phyloP scores from a whole-genome alignment of 1,140 invertebrate species.

The Melipona quadrifasciata region DNA sequence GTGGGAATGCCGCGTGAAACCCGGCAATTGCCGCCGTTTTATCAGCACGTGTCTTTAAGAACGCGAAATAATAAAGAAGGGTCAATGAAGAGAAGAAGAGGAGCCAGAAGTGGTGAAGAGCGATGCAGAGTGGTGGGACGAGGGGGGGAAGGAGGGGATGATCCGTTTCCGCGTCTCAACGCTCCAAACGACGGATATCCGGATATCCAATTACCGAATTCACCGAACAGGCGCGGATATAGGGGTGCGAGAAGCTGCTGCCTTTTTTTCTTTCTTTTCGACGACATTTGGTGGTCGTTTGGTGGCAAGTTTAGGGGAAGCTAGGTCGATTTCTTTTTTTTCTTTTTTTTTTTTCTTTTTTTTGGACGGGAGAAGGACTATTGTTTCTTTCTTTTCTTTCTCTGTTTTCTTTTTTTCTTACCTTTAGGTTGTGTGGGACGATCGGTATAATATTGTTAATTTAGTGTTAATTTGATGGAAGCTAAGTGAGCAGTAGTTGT shows the following conservation, averaged over 20 bases:
- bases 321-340: neutral
- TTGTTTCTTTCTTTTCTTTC: neutral
- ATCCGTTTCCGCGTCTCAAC: conserved; percentile 42
- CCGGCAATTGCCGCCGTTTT: conserved; percentile 63
- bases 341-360: neutral
- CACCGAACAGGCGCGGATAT: neutral
- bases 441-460: no score
- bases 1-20: conserved; percentile 63
- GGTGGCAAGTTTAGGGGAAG: neutral
- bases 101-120: no score
- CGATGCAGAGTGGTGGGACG: no score
- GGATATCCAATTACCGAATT: conserved; percentile 54
- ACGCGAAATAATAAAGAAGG: conserved; percentile 33
- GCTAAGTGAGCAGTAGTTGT: neutral
- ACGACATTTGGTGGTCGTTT: neutral
- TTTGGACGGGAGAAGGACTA: neutral
- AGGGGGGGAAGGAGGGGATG: neutral
- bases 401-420: no score
- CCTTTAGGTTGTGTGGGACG: no score
- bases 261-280: neutral
- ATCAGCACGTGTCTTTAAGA: conserved; percentile 57
- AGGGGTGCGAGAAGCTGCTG: neutral
- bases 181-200: conserved; percentile 42
- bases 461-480: no score
- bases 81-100: neutral